These are phyloP conservation scores for Tetrapedia diversipes DNA, from an alignment of 2,888 invertebrate genomes.

Conservation along the genomic window DNA sequence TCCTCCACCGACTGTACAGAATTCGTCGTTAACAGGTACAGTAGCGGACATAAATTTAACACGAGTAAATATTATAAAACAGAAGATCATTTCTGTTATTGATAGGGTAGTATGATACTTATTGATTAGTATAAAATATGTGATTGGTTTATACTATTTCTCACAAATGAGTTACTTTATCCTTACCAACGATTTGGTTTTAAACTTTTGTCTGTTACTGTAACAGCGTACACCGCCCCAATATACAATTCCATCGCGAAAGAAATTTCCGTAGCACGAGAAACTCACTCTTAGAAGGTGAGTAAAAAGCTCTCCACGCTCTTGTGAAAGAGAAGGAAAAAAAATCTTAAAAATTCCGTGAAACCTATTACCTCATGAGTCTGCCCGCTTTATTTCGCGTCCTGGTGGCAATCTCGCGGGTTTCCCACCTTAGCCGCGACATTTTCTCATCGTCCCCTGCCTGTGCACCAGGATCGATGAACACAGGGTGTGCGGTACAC, in stretches of 20 bases:
- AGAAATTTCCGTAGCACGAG: neutral
- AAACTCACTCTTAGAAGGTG: neutral
- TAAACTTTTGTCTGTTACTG: no score
- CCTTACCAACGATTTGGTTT: no score
- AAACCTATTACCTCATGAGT: conserved; percentile 13
- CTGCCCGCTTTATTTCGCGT: conserved; percentile 6
- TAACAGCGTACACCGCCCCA: neutral
- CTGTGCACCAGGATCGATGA: conserved; percentile 16
- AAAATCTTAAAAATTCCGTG: neutral
- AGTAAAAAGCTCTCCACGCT: neutral
- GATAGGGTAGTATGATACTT: no score
- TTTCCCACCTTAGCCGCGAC: neutral
- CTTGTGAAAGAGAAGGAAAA: neutral
- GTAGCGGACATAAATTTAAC: no score
- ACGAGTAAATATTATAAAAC: no score
- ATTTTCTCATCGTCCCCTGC: neutral
- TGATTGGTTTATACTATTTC: no score
- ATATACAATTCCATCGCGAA: neutral
- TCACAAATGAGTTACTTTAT: no score
- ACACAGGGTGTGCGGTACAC: conserved; percentile 7
- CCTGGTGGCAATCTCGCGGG: conserved; percentile 19
- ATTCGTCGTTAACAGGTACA: no score
- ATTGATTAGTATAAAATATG: no score
- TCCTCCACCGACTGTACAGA: no score
- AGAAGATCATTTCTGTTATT: no score